A percentile compares a stretch with the other conserved stretches of the same genome.
Evolutionary conservation across 2,113 vertebrate species (phyloP).

Genomic region (Tragelaphus imberbis): DNA sequence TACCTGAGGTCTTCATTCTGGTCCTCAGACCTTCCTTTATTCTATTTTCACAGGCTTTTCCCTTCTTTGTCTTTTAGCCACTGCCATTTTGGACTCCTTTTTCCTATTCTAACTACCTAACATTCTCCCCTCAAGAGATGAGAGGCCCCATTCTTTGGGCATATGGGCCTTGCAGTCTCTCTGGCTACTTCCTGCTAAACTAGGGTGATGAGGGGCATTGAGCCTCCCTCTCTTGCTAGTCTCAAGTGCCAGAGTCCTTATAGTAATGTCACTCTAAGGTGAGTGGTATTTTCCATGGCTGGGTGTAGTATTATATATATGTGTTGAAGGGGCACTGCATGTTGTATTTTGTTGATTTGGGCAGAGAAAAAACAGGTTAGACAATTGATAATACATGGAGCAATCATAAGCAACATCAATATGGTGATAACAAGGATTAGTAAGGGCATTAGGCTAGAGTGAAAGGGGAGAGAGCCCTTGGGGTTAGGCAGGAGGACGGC

Average conservation of each 20-base stretch:
- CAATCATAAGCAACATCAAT: neutral
- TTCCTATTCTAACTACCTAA: neutral
- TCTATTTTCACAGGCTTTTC: neutral
- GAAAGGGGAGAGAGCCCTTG: neutral
- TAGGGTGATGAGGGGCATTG: neutral
- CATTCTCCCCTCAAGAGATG: neutral
- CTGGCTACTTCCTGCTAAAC: neutral
- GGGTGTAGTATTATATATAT: neutral
- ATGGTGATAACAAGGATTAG: neutral
- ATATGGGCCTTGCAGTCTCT: neutral
- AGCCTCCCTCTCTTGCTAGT: neutral
- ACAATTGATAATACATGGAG: neutral
- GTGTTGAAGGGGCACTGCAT: neutral
- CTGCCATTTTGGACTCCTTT: neutral
- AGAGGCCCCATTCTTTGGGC: accelerated
- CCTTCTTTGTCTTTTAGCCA: neutral
- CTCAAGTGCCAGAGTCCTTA: neutral
- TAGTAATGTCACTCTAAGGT: neutral
- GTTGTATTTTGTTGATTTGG: neutral
- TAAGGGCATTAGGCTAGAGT: neutral
- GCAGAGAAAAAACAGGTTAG: neutral
- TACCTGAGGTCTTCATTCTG: neutral
- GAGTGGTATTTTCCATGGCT: neutral
- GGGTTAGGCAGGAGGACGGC: neutral
- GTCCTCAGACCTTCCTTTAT: neutral